These are phyloP conservation scores for Acanthopleura granulata DNA, from an alignment of 2,888 invertebrate species.

Conservation along the genomic window DNA sequence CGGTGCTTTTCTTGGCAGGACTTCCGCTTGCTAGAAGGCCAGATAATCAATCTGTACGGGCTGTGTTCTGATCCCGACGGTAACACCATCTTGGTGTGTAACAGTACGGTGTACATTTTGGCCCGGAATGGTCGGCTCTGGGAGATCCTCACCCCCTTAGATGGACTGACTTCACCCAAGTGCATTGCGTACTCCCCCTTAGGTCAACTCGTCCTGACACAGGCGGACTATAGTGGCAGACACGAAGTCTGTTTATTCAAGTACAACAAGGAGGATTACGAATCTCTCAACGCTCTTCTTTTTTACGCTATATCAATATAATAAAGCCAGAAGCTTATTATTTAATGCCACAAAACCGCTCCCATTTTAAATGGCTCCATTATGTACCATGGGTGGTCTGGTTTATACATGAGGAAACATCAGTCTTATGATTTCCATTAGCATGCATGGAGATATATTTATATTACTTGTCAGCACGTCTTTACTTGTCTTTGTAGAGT, in stretches of 20 bases:
- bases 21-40: slow-evolving; percentile 54
- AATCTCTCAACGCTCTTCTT: slow-evolving; percentile 56
- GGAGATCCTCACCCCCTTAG: slow-evolving; percentile 59
- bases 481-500: no score
- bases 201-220: slow-evolving; percentile 55
- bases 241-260: slow-evolving; percentile 57
- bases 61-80: slow-evolving; percentile 58
- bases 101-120: slow-evolving; percentile 57
- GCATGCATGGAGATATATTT: no score
- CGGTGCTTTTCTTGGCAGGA: slow-evolving; percentile 51
- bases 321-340: neutral
- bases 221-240: slow-evolving; percentile 47
- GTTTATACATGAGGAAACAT: no score
- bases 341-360: no score
- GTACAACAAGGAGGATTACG: slow-evolving; percentile 60
- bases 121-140: slow-evolving; percentile 63
- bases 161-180: slow-evolving; percentile 58
- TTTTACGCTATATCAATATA: slow-evolving; percentile 62
- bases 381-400: no score
- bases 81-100: slow-evolving; percentile 62
- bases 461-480: no score
- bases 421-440: no score
- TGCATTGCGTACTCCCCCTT: slow-evolving; percentile 53
- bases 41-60: slow-evolving; percentile 54
- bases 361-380: no score